These are phyloP conservation scores for Patella pellucida DNA, from an alignment of 2,888 invertebrate species.

Conservation along the genomic window DNA sequence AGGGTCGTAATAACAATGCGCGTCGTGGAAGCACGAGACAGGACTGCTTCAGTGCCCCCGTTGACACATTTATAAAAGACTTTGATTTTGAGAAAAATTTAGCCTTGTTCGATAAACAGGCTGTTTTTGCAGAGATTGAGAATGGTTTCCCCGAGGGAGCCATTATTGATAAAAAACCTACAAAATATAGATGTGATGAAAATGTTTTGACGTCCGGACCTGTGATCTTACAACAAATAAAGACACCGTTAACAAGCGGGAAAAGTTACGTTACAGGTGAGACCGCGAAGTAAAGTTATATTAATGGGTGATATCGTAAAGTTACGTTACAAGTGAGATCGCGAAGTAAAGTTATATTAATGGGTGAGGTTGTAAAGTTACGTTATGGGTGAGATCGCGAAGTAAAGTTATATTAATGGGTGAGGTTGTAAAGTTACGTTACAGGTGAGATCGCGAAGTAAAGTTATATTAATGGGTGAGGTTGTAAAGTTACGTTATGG, in stretches of 20 bases:
- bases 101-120: constrained; percentile 89
- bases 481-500: too few species aligned
- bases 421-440: too few species aligned
- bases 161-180: constrained; percentile 52
- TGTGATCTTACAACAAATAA: constrained; percentile 79
- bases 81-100: constrained; percentile 96
- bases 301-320: too few species aligned
- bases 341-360: too few species aligned
- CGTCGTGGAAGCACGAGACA: constrained; percentile 74
- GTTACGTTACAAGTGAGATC: too few species aligned
- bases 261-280: constrained; percentile 79
- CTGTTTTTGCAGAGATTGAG: constrained; percentile 83
- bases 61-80: constrained; percentile 79
- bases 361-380: too few species aligned
- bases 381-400: too few species aligned
- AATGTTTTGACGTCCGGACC: constrained; percentile 82
- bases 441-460: too few species aligned
- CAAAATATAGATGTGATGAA: constrained; percentile 86
- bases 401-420: too few species aligned
- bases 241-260: constrained; percentile 75
- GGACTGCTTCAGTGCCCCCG: constrained; percentile 83
- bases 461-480: too few species aligned
- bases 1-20: constrained; percentile 70
- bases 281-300: too few species aligned
- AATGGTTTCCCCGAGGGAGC: constrained; percentile 50